Evolutionary conservation across 2,888 invertebrate genomes (phyloP), one percentile per base, ranked within the genome.

Genomic region (Colletes collaris): DNA sequence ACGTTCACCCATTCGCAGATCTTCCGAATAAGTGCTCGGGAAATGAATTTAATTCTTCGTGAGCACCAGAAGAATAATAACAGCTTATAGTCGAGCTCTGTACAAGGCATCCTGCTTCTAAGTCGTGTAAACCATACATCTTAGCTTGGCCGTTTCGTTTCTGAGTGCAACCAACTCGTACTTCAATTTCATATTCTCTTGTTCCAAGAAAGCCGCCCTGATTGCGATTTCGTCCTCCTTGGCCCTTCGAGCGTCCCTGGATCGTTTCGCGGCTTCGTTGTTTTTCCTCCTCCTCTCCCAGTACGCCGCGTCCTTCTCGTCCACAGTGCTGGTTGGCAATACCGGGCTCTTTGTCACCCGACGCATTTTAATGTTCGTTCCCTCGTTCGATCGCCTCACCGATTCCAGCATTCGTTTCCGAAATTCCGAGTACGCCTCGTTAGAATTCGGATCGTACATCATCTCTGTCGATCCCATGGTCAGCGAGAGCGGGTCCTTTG

Each of bases 181-280:
- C 70, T 95, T 94, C 35, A 98, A 93, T 90, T 96, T 96, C n/a
- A 96, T 94, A 92, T 97, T 97, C 93, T 98, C 98, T 87, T 97
- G 96, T 92, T 98, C 98, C 27, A 99, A 94, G 88, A 96, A 97
- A 0, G 97, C 96, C 0, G 98, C 97, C 75, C 98, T 94, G 55
- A 98, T 96, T 0, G 98, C 98, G 66, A 98, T 96, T 87, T 98
- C 97, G 85, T 98, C 98, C 92, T 99, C 99, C 88, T 98, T 97
- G 58, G 97, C 95, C 86, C 98, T 95, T 76, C 99, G 94, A 0
- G 98, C 96, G 89, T 99, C 99, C 3, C 99, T 94, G 0, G 98
- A 98, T 86, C 98, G 95, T 93, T 99, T 99, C 0, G 99, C 99
- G 0, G 99, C 99, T 82, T 96, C 97, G 92, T 99, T 99, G 92